Base-by-base conservation (phyloP, 2,113 vertebrate genomes). In the Lophochroa leadbeateri region DNA sequence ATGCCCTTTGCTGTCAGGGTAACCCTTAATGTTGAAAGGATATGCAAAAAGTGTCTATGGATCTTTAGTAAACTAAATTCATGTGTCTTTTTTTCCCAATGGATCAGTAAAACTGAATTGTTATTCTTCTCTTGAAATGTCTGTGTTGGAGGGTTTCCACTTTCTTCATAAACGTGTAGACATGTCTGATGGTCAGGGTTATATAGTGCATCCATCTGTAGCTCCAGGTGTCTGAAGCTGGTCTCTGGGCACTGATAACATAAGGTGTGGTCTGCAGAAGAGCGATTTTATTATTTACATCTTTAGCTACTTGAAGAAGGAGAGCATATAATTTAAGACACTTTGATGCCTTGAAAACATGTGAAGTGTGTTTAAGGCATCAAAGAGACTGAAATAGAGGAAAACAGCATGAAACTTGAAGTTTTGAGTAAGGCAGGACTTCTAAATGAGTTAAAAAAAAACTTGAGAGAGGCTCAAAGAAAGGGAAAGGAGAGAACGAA, bases 261-360 rank as follows among this genome's bases (percentile, higher is more conserved):
- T 41, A 78, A 97, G 97, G 97, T 97, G 97, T 96, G 96, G 97
- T 97, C 97, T 92, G 37, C 52, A 96, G 71, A 81, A 65, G 31
- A 85, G 64, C 2, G 29, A 74, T 96, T 93, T 95, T 93, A 97
- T 97, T 94, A 85, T 82, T 91, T 90, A 97, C 95, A 96, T 97
- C 95, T 97, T 96, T 96, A 92, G 89, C 82, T 96, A 93, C 94
- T 95, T 94, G 89, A 95, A 82, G 92, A 94, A 94, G 82, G 75
- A 91, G 80, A 94, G 39, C 31, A 78, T 86, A 92, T 92, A 78
- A 93, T 93, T 81, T 93, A 92, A 96, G 90, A 88, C 43, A 81
- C 94, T 96, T 96, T 95, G 94, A 97, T 94, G 95, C 91, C 50
- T 96, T 88, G 82, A 87, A 88, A 96, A 95, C 90, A 94, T 50